phyloP scores from a whole-genome alignment of 2,113 vertebrate genomes.

The Reinhardtius hippoglossoides region DNA sequence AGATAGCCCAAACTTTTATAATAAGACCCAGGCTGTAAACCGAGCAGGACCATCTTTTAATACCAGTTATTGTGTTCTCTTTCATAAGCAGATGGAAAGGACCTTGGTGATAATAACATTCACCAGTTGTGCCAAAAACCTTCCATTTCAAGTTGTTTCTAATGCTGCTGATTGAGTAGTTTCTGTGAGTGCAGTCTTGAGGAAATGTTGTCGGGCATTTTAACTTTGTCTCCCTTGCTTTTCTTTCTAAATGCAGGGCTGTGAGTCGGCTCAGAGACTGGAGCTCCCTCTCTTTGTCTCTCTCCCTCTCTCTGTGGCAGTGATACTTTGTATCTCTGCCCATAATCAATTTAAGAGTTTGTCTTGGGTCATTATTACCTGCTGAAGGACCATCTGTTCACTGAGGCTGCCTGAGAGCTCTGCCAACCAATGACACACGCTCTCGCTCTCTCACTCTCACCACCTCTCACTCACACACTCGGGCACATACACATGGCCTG shows the following conservation, averaged over 20 bases:
- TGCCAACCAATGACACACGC: constrained; percentile 65
- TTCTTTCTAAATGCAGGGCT: not conserved
- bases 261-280: not conserved
- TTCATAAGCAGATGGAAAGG: too few relatives aligned
- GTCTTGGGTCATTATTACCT: constrained; percentile 85
- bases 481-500: constrained; percentile 29
- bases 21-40: too few relatives aligned
- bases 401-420: constrained; percentile 50
- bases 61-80: too few relatives aligned
- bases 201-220: not conserved
- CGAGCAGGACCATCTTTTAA: too few relatives aligned
- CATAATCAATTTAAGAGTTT: constrained; percentile 84
- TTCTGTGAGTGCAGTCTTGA: not conserved
- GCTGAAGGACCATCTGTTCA: constrained; percentile 83
- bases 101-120: too few relatives aligned
- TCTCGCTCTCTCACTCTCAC: too few relatives aligned
- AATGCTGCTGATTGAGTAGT: not conserved
- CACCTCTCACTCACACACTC: not conserved
- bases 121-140: not conserved
- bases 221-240: not conserved
- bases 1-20: too few relatives aligned
- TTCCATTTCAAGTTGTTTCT: not conserved
- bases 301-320: constrained; percentile 22
- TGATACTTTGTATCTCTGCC: constrained; percentile 70
- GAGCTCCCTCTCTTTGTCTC: constrained; percentile 1